Base-by-base conservation (phyloP, 2,888 invertebrate genomes). In the Pilophorus perplexus region DNA sequence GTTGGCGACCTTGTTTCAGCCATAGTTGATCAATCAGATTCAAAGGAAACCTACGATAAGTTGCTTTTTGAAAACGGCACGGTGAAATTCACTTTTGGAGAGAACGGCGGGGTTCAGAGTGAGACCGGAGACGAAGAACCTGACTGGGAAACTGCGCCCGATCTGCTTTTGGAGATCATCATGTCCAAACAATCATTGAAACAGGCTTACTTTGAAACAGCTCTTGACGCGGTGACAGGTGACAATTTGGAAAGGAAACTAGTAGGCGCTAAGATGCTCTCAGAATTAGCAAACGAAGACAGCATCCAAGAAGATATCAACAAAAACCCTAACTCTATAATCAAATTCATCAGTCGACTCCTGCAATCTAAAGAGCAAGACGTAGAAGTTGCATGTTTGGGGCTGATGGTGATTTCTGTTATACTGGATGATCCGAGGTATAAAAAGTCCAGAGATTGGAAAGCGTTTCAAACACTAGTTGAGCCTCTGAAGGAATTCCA, bases 401-500 rank as follows among this genome's bases (percentile, higher is more conserved):
- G 77, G 66, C 71, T 79, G 14, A 77, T 78, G 76, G 72, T 78
- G 4, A 69, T 79, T 0, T 77, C 77, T 72, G 72, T 75, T 3
- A 77, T 79, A 50, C 52, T 79, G n/a, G 71, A 72, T 50, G 69
- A 72, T 46, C 64, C 68, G 12, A 33, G 54, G 4, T 57, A 42
- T 10, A 57, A 73, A 71, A 2, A 75, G 74, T 12, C 72, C 52
- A 38, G 73, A 60, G 54, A 76, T 62, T 77, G 76, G 75, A 38
- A 69, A 20, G 71, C 71, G 2, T 78, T 78, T 59, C 72, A 75
- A 59, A 72, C 75, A 16, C 75, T 79, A 33, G 70, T 74, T 8
- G 65, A 57, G 16, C 76, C 77, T 55, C 68, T 78, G 4, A 73
- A 71, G 16, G 71, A 73, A 28, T 69, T 74, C 3, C 70, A 68